These are phyloP conservation scores for Pseudocheirus occidentalis DNA, from an alignment of 2,797 vertebrate genomes.

Conservation along the genomic window DNA sequence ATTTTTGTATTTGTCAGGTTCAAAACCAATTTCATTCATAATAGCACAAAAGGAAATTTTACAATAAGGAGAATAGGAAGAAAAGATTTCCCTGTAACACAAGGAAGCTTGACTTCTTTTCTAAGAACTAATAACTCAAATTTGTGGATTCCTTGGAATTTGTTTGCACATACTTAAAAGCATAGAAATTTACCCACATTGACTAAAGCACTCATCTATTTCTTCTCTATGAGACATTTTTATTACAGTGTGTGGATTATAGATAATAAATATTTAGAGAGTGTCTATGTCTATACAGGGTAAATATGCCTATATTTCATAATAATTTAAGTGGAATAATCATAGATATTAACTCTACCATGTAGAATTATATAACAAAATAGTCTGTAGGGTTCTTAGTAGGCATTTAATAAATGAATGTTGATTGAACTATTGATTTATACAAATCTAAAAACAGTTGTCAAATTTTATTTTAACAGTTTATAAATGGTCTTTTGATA, in stretches of 20 bases:
- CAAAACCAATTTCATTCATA: slow-evolving; percentile 78
- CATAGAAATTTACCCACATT: slow-evolving; percentile 48
- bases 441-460: background rate
- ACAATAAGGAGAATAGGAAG: slow-evolving; percentile 70
- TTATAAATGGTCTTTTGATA: background rate
- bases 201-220: slow-evolving; percentile 24
- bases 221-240: slow-evolving; percentile 48
- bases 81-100: slow-evolving; percentile 73
- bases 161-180: slow-evolving; percentile 70
- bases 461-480: background rate
- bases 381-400: background rate
- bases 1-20: slow-evolving; percentile 59
- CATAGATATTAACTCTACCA: slow-evolving; percentile 39
- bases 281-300: slow-evolving; percentile 31
- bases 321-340: slow-evolving; percentile 53
- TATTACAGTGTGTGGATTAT: slow-evolving; percentile 33
- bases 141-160: slow-evolving; percentile 76
- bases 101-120: slow-evolving; percentile 77
- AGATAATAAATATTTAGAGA: slow-evolving; percentile 22
- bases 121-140: slow-evolving; percentile 78
- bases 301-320: slow-evolving; percentile 49
- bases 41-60: slow-evolving; percentile 80
- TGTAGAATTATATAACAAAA: background rate
- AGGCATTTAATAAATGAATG: background rate
- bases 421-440: background rate